Conservation (phyloP, 2,797 vertebrate species). For the Sebastes elongatus region DNA sequence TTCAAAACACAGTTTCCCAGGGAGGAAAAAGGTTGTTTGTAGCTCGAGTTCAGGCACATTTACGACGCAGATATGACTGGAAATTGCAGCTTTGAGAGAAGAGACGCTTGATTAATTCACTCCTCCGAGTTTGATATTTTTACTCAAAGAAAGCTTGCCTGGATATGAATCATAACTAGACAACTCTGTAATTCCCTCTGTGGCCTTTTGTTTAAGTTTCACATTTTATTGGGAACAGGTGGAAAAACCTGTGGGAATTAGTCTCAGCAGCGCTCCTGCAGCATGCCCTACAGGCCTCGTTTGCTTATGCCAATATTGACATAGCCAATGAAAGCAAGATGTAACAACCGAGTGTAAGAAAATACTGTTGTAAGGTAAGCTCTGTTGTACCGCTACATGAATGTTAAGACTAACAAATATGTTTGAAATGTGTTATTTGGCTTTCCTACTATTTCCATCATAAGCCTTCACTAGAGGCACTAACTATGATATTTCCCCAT, state of each 20-base stretch:
- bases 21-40: neutral
- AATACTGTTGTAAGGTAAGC: too few species aligned
- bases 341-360: neutral
- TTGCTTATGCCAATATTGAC: constrained; percentile 47
- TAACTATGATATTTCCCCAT: neutral
- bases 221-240: neutral
- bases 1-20: constrained; percentile 48
- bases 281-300: neutral
- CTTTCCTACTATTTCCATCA: neutral
- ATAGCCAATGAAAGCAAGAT: neutral
- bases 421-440: neutral
- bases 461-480: neutral
- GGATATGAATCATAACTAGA: neutral
- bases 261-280: neutral
- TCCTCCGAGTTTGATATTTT: neutral
- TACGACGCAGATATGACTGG: constrained; percentile 25
- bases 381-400: neutral
- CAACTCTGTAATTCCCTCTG: neutral
- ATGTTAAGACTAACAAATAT: neutral
- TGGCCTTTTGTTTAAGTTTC: constrained; percentile 4
- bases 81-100: constrained; percentile 14
- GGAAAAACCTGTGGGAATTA: constrained; percentile 1
- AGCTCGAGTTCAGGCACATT: constrained; percentile 41
- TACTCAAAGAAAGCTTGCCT: neutral
- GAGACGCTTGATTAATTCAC: constrained; percentile 13